Conservation (phyloP, 2,797 vertebrate species). For the Mormyrus hasselquistii region DNA sequence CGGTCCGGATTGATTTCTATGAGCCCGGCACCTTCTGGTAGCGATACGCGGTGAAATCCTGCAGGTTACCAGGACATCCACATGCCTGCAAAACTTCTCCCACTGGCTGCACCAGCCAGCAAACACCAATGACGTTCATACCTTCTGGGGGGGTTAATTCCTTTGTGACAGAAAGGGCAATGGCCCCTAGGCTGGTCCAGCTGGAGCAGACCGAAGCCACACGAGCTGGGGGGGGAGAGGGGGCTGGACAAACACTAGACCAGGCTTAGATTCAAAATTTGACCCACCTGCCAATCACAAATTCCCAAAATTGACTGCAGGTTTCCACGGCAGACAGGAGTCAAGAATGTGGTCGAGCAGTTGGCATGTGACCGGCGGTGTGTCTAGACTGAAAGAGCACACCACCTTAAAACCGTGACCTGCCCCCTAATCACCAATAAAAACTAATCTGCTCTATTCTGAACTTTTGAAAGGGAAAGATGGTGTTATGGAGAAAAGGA, state of each 20-base stretch:
- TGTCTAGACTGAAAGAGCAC: conserved; percentile 18
- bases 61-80: background rate
- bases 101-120: background rate
- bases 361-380: conserved; percentile 34
- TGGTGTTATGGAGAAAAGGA: background rate
- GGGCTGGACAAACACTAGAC: conserved; percentile 35
- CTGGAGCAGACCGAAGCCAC: conserved; percentile 15
- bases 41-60: background rate
- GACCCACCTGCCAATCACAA: conserved; percentile 38
- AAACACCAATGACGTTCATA: conserved; percentile 22
- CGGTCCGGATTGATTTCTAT: background rate
- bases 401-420: conserved; percentile 26
- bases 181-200: conserved; percentile 25
- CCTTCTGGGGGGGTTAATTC: conserved; percentile 20
- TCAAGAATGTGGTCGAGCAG: conserved; percentile 27
- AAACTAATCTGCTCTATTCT: background rate
- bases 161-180: conserved; percentile 26
- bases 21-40: background rate
- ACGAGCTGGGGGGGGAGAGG: background rate
- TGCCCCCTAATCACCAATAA: conserved; percentile 20
- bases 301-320: conserved; percentile 41
- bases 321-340: conserved; percentile 26
- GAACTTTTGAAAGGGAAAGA: background rate
- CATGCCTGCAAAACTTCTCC: background rate
- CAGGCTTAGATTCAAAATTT: conserved; percentile 35